Evolutionary conservation across 2,888 invertebrate species (phyloP).

Genomic region (Camptogramma bilineatum): DNA sequence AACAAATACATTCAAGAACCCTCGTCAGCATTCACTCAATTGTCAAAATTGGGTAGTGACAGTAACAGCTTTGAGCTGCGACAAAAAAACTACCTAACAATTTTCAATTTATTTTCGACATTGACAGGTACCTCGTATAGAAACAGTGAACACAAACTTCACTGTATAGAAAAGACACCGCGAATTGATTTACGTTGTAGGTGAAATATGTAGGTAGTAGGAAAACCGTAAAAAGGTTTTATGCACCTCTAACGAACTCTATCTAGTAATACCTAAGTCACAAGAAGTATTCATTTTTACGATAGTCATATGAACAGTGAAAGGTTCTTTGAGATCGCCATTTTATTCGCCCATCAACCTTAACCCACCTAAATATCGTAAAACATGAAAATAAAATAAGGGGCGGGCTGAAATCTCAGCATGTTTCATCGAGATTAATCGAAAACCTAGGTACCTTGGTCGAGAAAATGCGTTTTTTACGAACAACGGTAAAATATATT

Average conservation of each 20-base stretch:
- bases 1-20: background rate
- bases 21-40: background rate
- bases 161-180: too few species aligned
- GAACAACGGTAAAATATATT: background rate
- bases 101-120: background rate
- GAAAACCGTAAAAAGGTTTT: background rate
- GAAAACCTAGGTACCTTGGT: constrained; percentile 6
- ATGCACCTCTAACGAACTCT: constrained; percentile 5
- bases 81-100: background rate
- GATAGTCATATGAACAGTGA: constrained; percentile 11
- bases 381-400: constrained; percentile 26
- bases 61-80: background rate
- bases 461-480: too few species aligned
- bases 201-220: background rate
- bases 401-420: constrained; percentile 11
- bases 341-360: constrained; percentile 25
- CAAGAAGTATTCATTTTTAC: constrained; percentile 18
- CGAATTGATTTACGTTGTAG: background rate
- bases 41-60: background rate
- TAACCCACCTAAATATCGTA: constrained; percentile 26
- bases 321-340: constrained; percentile 19
- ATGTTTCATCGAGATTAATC: constrained; percentile 14
- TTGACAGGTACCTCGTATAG: background rate
- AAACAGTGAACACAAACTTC: background rate
- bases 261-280: background rate